Conservation (phyloP, 2,113 vertebrate species). For the Furnarius figulus region DNA sequence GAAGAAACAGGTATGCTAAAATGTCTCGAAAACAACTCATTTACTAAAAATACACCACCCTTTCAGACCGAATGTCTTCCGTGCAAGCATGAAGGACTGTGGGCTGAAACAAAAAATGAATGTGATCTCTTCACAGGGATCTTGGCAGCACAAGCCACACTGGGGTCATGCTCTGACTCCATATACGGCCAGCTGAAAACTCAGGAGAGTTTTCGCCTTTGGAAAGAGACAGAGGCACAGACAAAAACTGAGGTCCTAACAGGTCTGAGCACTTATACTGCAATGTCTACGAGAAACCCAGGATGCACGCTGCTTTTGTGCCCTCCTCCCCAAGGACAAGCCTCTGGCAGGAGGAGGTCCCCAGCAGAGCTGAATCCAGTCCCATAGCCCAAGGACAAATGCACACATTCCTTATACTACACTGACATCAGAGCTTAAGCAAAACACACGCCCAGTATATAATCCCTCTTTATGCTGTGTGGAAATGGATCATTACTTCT, state of each 20-base stretch:
- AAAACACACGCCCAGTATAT: neutral
- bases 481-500: neutral
- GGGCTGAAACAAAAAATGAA: neutral
- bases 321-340: neutral
- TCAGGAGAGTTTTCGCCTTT: neutral
- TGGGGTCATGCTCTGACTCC: neutral
- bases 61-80: neutral
- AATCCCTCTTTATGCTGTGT: rapidly evolving
- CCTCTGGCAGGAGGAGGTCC: neutral
- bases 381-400: rapidly evolving
- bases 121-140: neutral
- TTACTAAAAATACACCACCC: neutral
- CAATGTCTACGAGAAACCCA: neutral
- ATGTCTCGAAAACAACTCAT: neutral
- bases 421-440: neutral
- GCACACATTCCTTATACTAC: neutral
- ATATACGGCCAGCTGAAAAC: neutral
- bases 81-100: neutral
- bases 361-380: neutral
- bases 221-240: neutral
- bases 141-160: neutral
- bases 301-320: neutral
- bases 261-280: neutral
- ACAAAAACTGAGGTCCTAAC: neutral
- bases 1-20: neutral